These are phyloP conservation scores for Phacellophora camtschatica DNA, from an alignment of 30 jellyfish, hydroid and myxozoan species.

Conservation along the genomic window DNA sequence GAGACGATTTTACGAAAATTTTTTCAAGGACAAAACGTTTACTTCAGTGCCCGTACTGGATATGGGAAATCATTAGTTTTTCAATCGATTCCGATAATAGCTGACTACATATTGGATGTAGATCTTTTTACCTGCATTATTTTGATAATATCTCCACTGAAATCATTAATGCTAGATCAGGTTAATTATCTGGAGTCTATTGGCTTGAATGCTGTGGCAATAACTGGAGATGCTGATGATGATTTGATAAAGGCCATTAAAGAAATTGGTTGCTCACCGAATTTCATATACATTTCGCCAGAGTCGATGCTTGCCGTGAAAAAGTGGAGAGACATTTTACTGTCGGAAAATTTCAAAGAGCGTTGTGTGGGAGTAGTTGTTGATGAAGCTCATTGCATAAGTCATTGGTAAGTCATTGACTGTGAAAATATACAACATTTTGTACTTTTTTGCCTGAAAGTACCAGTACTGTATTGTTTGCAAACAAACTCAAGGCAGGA, in stretches of 20 bases:
- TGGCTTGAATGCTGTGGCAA: conserved; percentile 38
- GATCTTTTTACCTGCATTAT: conserved; percentile 25
- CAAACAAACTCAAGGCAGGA: no score
- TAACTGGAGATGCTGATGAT: conserved; percentile 36
- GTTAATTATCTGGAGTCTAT: neutral
- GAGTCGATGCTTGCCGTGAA: conserved; percentile 24
- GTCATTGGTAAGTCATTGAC: conserved; percentile 14
- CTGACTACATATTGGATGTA: conserved; percentile 11
- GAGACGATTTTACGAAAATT: neutral
- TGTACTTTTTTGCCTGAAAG: neutral
- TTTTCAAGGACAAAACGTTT: neutral
- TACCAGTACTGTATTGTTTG: no score
- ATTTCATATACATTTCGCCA: conserved; percentile 3
- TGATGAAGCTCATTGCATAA: conserved; percentile 35
- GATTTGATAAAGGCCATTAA: neutral
- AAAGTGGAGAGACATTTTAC: conserved; percentile 22
- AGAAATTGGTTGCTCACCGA: conserved; percentile 42
- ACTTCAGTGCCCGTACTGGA: neutral
- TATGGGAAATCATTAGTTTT: no score
- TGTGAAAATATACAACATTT: neutral
- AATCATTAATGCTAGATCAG: conserved; percentile 19
- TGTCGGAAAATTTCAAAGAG: conserved; percentile 16
- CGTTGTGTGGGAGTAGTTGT: conserved; percentile 39
- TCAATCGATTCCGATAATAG: neutral
- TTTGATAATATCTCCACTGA: conserved; percentile 17